Conservation (phyloP, 2,113 vertebrate genomes). For the Callaeas wilsoni region DNA sequence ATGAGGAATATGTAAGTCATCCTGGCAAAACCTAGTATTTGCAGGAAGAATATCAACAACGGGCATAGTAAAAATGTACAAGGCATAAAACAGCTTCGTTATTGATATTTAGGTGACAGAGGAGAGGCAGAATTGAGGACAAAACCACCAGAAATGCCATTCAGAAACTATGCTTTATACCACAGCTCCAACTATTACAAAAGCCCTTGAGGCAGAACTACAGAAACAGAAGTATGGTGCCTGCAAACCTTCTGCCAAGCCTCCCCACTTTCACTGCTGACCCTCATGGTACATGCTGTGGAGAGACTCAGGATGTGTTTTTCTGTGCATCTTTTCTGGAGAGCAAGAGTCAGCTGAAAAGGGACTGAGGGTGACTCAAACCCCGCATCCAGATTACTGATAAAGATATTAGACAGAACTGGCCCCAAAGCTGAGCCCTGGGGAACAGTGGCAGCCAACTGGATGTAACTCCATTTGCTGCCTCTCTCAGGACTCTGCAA, state of each 20-base stretch:
- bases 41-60: background rate
- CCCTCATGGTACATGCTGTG: fast-evolving
- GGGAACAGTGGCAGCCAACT: fast-evolving
- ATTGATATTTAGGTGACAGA: background rate
- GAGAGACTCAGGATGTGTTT: background rate
- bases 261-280: background rate
- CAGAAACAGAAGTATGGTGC: background rate
- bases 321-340: background rate
- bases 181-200: background rate
- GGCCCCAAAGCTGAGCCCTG: background rate
- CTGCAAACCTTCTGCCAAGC: background rate
- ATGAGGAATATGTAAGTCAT: background rate
- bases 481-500: background rate
- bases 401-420: background rate
- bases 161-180: background rate
- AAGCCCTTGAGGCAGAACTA: background rate
- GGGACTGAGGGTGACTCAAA: background rate
- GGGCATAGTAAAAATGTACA: background rate
- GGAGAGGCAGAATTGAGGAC: background rate
- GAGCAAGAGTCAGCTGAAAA: background rate
- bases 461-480: background rate
- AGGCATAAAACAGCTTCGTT: fast-evolving
- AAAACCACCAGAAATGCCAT: background rate
- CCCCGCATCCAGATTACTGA: background rate
- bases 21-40: background rate